Percentiles rank a stretch among this genome's conserved stretches.
phyloP scores from a whole-genome alignment of 2,113 vertebrate genomes.

The Choloepus hoffmanni region DNA sequence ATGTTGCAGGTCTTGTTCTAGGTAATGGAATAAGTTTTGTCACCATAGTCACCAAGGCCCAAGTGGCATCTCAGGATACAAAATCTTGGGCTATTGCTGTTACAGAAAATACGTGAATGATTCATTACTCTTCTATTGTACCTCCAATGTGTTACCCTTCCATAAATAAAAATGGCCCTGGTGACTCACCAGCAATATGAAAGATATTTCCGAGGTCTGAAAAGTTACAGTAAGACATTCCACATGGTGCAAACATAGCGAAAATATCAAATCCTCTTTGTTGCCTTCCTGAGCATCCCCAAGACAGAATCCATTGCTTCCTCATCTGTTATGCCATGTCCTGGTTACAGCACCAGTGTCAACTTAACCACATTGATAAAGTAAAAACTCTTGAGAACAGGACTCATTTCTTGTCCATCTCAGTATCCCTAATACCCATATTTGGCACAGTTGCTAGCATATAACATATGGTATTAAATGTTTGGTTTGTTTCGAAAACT shows the following conservation, averaged over 20 bases:
- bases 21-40: slow-evolving; percentile 56
- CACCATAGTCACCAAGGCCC: slow-evolving; percentile 41
- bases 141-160: neutral
- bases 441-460: neutral
- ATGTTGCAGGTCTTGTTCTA: slow-evolving; percentile 9
- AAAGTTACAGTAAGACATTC: neutral
- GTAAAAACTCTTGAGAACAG: neutral
- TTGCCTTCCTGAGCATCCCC: neutral
- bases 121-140: slow-evolving; percentile 7
- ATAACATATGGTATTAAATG: neutral
- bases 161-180: slow-evolving; percentile 39
- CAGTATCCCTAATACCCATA: neutral
- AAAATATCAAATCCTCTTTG: neutral
- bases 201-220: neutral
- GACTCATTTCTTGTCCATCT: neutral
- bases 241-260: neutral
- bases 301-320: neutral
- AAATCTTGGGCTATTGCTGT: neutral
- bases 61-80: neutral
- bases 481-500: slow-evolving; percentile 36
- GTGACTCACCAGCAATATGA: neutral
- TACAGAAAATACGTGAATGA: slow-evolving; percentile 36
- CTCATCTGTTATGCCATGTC: accelerated
- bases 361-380: neutral
- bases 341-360: neutral